Evolutionary conservation across 2,797 vertebrate species (phyloP).

Genomic region (Lepus oiostolus): DNA sequence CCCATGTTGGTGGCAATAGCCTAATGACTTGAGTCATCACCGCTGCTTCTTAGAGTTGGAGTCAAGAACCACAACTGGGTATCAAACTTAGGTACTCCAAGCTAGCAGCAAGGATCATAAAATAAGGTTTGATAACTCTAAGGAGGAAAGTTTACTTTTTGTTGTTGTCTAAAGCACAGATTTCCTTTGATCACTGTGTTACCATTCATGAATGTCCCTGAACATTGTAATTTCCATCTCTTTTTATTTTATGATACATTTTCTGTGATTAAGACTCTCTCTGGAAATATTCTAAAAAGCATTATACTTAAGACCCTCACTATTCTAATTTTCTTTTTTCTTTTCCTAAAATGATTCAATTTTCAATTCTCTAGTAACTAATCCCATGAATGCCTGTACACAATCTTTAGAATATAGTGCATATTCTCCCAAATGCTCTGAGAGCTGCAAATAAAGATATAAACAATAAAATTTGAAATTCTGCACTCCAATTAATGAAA

Average conservation of each 20-base stretch:
- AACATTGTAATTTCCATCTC: not conserved
- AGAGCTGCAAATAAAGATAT: not conserved
- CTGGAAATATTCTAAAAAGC: not conserved
- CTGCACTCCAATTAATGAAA: not conserved
- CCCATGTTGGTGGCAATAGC: too few species aligned
- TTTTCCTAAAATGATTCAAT: not conserved
- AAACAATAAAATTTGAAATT: not conserved
- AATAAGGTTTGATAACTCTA: not conserved
- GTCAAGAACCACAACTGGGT: too few species aligned
- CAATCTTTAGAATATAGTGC: not conserved
- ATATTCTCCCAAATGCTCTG: not conserved
- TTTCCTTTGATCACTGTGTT: not conserved
- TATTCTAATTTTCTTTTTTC: not conserved
- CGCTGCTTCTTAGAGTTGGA: too few species aligned
- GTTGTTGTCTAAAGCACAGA: not conserved
- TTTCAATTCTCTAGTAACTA: constrained; percentile 3
- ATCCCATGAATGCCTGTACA: constrained; percentile 12
- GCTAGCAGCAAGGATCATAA: not conserved
- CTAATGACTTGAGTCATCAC: too few species aligned
- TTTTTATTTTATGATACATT: not conserved
- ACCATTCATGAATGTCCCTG: not conserved
- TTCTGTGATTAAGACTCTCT: not conserved
- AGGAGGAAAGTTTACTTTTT: not conserved
- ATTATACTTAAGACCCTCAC: not conserved
- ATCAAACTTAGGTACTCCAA: too few species aligned